Evolutionary conservation across 2,797 vertebrate genomes (phyloP).

Genomic region (Rhodeus uyekii): DNA sequence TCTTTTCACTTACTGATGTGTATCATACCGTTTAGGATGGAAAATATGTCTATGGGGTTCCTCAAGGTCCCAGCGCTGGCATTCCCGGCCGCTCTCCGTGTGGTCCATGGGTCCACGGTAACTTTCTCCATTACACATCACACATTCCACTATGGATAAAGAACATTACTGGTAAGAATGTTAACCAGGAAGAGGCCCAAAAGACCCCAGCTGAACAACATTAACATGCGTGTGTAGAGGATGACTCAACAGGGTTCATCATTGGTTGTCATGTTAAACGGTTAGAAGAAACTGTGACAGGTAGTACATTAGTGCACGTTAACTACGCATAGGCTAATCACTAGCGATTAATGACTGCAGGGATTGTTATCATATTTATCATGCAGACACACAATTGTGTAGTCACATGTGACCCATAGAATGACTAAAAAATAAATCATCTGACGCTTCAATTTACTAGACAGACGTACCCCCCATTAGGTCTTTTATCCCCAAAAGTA

Average conservation of each 20-base stretch:
- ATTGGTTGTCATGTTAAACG: conserved; percentile 35
- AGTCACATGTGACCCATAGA: conserved; percentile 21
- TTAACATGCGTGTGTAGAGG: conserved; percentile 36
- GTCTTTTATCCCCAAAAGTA: conserved; percentile 40
- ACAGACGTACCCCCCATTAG: conserved; percentile 40
- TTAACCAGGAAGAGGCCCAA: conserved; percentile 27
- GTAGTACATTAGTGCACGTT: conserved; percentile 9
- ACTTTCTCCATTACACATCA: conserved; percentile 93
- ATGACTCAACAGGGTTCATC: conserved; percentile 33
- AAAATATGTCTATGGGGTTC: conserved; percentile 92
- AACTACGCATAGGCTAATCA: neutral
- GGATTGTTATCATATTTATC: conserved; percentile 3
- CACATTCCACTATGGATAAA: conserved; percentile 87
- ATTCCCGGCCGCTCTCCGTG: conserved; percentile 92
- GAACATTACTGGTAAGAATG: conserved; percentile 55
- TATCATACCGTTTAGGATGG: conserved; percentile 87
- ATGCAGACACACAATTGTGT: neutral
- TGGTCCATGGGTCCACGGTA: conserved; percentile 97
- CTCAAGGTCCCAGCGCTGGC: conserved; percentile 96
- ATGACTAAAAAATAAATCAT: conserved; percentile 30
- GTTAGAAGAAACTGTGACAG: neutral
- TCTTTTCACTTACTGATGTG: neutral
- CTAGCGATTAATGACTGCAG: neutral
- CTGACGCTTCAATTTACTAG: conserved; percentile 37
- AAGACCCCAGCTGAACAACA: conserved; percentile 50